Evolutionary conservation across 2,797 vertebrate genomes (phyloP).

Genomic region (Menidia menidia): DNA sequence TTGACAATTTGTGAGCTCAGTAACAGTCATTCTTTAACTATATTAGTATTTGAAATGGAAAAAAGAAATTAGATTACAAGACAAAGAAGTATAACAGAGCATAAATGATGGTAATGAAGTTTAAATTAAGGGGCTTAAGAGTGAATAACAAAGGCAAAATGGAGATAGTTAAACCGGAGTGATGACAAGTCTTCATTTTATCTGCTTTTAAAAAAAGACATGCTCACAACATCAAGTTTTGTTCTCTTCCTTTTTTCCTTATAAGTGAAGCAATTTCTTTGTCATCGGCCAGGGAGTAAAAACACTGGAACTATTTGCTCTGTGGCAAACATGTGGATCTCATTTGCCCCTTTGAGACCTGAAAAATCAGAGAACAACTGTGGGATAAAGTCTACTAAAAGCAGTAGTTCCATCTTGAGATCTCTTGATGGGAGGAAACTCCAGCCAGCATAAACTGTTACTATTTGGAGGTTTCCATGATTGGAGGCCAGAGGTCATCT

Average conservation of each 20-base stretch:
- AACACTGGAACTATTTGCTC: slow-evolving; percentile 62
- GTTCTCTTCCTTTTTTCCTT: slow-evolving; percentile 21
- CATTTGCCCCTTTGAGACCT: slow-evolving; percentile 59
- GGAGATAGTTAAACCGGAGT: background rate
- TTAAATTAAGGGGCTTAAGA: background rate
- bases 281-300: slow-evolving; percentile 46
- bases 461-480: slow-evolving; percentile 53
- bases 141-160: slow-evolving; percentile 4
- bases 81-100: background rate
- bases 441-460: slow-evolving; percentile 54
- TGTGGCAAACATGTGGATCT: slow-evolving; percentile 74
- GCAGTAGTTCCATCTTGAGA: slow-evolving; percentile 42
- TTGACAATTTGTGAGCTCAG: no score
- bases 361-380: slow-evolving; percentile 62
- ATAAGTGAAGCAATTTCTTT: slow-evolving; percentile 49
- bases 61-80: slow-evolving; percentile 1
- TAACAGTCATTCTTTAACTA: no score
- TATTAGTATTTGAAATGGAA: background rate
- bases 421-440: slow-evolving; percentile 46
- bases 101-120: slow-evolving; percentile 8
- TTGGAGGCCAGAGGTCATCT: slow-evolving; percentile 40
- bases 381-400: slow-evolving; percentile 58
- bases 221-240: slow-evolving; percentile 52
- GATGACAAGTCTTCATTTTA: slow-evolving; percentile 3
- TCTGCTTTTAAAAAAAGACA: slow-evolving; percentile 14